These are phyloP conservation scores for Daktulosphaira vitifoliae DNA, from an alignment of 1,140 invertebrate genomes.

Conservation along the genomic window DNA sequence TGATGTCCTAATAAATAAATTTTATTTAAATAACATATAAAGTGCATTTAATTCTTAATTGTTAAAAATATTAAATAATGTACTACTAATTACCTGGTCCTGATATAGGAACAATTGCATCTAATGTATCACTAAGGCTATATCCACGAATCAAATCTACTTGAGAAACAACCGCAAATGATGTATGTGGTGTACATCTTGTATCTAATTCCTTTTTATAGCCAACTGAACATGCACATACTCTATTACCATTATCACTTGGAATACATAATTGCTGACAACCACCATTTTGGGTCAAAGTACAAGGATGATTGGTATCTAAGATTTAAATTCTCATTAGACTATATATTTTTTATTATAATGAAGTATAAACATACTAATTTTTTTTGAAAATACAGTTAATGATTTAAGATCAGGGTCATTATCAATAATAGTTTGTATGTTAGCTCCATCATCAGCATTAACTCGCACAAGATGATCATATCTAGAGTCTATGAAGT, in stretches of 20 bases:
- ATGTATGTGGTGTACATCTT: constrained; percentile 71
- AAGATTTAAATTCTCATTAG: constrained; percentile 5
- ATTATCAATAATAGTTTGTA: constrained; percentile 70
- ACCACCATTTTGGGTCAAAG: constrained; percentile 68
- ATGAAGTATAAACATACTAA: constrained; percentile 40
- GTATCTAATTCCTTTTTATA: constrained; percentile 70
- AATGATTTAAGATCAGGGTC: constrained; percentile 78
- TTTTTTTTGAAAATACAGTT: constrained; percentile 80
- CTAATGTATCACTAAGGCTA: constrained; percentile 69
- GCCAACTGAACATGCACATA: constrained; percentile 81
- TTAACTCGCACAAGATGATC: constrained; percentile 84
- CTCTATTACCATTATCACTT: constrained; percentile 54
- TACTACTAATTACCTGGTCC: constrained; percentile 63
- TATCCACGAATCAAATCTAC: constrained; percentile 79
- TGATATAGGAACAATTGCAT: constrained; percentile 91
- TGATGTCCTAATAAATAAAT: no score
- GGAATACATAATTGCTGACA: constrained; percentile 93
- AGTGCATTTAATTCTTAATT: no score
- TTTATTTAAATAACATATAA: no score
- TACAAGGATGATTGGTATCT: constrained; percentile 72
- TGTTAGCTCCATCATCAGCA: constrained; percentile 55
- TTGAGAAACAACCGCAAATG: constrained; percentile 86
- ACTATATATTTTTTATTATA: no score
- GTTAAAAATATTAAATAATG: no score
- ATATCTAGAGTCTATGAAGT: constrained; percentile 79